These are phyloP conservation scores for Zonotrichia leucophrys DNA, from an alignment of 2,113 vertebrate genomes.

Conservation along the genomic window DNA sequence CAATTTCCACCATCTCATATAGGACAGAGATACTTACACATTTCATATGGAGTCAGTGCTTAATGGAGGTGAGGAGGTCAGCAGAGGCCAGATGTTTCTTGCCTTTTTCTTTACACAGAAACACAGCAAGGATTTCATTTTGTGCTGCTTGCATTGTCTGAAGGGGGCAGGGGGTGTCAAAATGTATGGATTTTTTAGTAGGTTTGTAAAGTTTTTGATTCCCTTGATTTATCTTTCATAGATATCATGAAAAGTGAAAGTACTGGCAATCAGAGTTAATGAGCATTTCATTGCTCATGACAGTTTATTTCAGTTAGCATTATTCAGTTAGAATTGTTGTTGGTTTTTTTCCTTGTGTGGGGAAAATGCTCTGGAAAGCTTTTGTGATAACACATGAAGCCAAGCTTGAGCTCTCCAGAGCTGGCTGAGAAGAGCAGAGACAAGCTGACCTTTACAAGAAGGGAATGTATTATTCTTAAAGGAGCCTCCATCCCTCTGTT, in stretches of 20 bases:
- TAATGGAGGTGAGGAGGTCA: constrained; percentile 62
- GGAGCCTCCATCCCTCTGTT: background rate
- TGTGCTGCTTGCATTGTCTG: constrained; percentile 8
- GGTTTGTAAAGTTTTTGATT: constrained; percentile 65
- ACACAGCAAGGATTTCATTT: constrained; percentile 50
- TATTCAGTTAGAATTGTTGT: constrained; percentile 58
- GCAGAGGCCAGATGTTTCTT: background rate
- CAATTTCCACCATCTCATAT: background rate
- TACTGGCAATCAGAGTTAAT: constrained; percentile 72
- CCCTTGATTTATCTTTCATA: constrained; percentile 65
- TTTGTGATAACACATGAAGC: background rate
- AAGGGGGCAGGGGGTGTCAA: constrained; percentile 47
- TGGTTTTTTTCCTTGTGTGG: background rate
- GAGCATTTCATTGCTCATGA: constrained; percentile 67
- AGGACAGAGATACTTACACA: constrained; percentile 5
- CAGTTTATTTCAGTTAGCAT: constrained; percentile 66
- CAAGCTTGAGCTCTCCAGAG: background rate
- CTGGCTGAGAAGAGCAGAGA: background rate
- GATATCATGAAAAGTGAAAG: constrained; percentile 61
- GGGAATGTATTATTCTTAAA: constrained; percentile 12
- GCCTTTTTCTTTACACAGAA: constrained; percentile 32
- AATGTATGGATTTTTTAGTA: constrained; percentile 62
- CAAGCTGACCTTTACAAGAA: background rate
- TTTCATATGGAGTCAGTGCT: background rate
- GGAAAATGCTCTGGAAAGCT: constrained; percentile 20